Conservation (phyloP, 2,113 vertebrate genomes). For the Neotoma lepida region DNA sequence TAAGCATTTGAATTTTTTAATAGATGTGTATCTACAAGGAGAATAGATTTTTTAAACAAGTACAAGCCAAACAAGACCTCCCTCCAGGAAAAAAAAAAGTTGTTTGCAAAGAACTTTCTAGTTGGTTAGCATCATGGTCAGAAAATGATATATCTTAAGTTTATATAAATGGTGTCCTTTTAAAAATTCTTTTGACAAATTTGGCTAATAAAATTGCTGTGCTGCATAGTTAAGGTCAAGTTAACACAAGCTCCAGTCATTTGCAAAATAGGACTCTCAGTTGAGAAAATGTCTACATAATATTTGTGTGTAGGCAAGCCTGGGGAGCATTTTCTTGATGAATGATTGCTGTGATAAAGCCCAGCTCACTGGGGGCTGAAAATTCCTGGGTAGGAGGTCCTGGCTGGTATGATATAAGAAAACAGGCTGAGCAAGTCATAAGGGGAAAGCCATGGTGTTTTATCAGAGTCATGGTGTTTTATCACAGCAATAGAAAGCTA, state of each 20-base stretch:
- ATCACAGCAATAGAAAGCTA: background rate
- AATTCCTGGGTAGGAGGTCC: too few relatives aligned
- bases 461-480: background rate
- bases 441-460: background rate
- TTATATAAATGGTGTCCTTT: background rate
- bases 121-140: constrained; percentile 24
- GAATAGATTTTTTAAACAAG: background rate
- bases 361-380: too few relatives aligned
- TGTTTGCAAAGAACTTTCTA: constrained; percentile 50
- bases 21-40: constrained; percentile 10
- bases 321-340: background rate
- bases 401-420: too few relatives aligned
- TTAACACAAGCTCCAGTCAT: background rate
- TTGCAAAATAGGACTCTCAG: background rate
- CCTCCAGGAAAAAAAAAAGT: background rate
- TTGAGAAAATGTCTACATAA: background rate
- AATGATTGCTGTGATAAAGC: background rate
- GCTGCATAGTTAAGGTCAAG: too few relatives aligned
- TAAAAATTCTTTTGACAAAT: background rate
- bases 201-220: background rate
- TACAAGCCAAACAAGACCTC: background rate
- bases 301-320: background rate
- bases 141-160: constrained; percentile 38
- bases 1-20: constrained; percentile 30
- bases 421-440: too few relatives aligned